Evolutionary conservation across 1,140 invertebrate species (phyloP), one percentile per base, ranked within the genome.

Genomic region (Eurosta solidaginis): DNA sequence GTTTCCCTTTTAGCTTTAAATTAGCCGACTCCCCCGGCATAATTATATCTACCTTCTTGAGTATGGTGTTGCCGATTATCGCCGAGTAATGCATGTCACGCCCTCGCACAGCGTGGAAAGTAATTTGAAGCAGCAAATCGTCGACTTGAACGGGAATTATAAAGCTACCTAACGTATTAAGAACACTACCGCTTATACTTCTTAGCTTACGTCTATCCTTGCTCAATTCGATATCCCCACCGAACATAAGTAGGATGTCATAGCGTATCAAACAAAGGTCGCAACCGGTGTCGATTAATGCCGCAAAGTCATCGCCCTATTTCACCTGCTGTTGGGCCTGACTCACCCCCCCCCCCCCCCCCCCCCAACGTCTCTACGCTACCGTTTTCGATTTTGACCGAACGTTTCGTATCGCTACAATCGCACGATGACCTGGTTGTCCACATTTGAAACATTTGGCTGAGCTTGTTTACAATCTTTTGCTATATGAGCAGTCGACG

Each of bases 401-500:
- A 10, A 49, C 4, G 5, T 49, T 49, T 10, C n/a, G 9, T 5
- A 10, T 49, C 10, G 9, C 27, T 40, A 29, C 45, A 47, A 17
- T 76, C 44, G 25, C 17, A n/a, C 74, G n/a, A 22, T 47, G 42
- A 27, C 45, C 45, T 10, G 6, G 5, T 25, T 76, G 3, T 3
- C 33, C 12, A 33, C 74, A 76, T 10, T 49, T 76, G 36, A 76
- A 76, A 27, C 74, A 76, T 27, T 29, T 76, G 44, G 25, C 5
- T 27, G 22, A 9, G 14, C 7, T 22, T 6, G n/a, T 49, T 49
- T 22, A 33, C 42, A 76, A 3, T 74, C n/a, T 40, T 22, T 42
- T 74, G 36, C 14, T n/a, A 74, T 33, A 45, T 47, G 44, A 27
- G 22, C 12, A 22, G 4, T 50, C 27, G 20, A 42, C 45, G 20